A percentile compares a stretch with the other conserved stretches of the same genome.
Evolutionary conservation across 2,888 invertebrate species (phyloP).

Genomic region (Metallyticus violacea): DNA sequence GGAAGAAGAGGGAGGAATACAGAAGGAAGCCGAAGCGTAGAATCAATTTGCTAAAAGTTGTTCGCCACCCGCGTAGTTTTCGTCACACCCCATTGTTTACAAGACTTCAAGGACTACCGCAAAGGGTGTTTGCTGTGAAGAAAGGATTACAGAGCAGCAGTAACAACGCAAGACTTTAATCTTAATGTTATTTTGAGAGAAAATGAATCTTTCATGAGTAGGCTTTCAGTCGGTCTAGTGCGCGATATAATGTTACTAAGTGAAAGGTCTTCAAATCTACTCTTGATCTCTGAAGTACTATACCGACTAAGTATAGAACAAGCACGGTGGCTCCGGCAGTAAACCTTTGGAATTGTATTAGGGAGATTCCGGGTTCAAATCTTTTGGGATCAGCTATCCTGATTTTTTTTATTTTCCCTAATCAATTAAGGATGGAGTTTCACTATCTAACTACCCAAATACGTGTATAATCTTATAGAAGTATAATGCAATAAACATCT

Average conservation of each 20-base stretch:
- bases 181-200: not conserved
- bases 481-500: too few relatives aligned
- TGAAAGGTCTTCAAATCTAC: not conserved
- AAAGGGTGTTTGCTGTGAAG: not conserved
- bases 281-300: not conserved
- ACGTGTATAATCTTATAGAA: too few relatives aligned
- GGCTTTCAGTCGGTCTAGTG: not conserved
- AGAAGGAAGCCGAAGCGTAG: not conserved
- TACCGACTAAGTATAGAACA: too few relatives aligned
- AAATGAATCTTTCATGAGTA: not conserved
- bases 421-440: too few relatives aligned
- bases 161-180: not conserved
- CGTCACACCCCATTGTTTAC: not conserved
- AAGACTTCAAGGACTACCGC: not conserved
- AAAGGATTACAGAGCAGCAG: not conserved
- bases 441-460: too few relatives aligned
- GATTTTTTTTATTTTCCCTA: too few relatives aligned
- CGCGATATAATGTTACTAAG: not conserved
- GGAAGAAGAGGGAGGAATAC: not conserved
- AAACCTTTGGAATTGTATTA: too few relatives aligned
- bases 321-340: too few relatives aligned
- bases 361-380: too few relatives aligned
- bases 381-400: too few relatives aligned
- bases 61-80: not conserved
- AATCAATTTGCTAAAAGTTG: not conserved